phyloP scores from a whole-genome alignment of 2,888 invertebrate species.

The Synergus itoensis region DNA sequence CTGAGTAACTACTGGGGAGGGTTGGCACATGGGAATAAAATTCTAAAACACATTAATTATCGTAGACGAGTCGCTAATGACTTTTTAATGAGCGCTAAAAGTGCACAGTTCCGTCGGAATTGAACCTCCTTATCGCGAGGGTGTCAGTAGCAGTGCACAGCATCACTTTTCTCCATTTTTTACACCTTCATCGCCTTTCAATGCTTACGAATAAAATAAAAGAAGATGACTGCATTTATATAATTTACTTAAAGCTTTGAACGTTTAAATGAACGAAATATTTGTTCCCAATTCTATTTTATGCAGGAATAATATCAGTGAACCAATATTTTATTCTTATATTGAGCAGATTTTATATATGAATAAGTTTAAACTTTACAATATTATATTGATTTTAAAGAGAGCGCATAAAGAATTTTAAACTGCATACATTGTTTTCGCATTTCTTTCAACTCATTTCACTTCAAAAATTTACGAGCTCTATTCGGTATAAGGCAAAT shows the following conservation, averaged over 20 bases:
- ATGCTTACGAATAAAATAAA: not conserved
- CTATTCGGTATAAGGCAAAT: not conserved
- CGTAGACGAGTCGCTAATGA: slow-evolving; percentile 60
- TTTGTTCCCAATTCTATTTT: too few species aligned
- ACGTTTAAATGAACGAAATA: too few species aligned
- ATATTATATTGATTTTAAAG: not conserved
- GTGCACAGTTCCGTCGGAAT: slow-evolving; percentile 10
- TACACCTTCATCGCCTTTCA: not conserved
- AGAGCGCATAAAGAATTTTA: not conserved
- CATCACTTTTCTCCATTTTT: slow-evolving; percentile 17
- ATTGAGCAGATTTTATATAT: too few species aligned
- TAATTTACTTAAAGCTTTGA: too few species aligned
- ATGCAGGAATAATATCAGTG: too few species aligned
- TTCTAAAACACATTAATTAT: slow-evolving; percentile 55
- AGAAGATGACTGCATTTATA: not conserved
- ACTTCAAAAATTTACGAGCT: not conserved
- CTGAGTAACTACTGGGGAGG: not conserved
- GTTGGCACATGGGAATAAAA: slow-evolving; percentile 35
- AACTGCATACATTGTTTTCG: not conserved
- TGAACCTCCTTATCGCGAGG: not conserved
- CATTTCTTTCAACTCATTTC: not conserved
- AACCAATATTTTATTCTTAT: too few species aligned
- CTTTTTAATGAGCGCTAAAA: slow-evolving; percentile 65
- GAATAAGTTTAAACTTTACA: too few species aligned
- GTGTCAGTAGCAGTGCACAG: not conserved